These are phyloP conservation scores for Fundulus diaphanus DNA, from an alignment of 2,797 vertebrate species.

Conservation along the genomic window DNA sequence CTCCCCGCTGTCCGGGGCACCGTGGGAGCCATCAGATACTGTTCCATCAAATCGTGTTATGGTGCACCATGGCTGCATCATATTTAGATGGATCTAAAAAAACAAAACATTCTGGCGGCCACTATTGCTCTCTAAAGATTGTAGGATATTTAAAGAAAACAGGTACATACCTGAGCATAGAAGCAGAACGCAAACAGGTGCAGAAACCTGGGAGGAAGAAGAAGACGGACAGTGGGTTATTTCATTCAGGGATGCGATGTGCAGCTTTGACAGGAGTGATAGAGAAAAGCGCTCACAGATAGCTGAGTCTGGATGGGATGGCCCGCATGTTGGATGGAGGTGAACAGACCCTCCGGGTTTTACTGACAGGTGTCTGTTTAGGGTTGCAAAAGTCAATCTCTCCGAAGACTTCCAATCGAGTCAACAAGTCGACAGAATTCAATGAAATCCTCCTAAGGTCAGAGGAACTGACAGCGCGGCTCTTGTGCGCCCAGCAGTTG, in stretches of 20 bases:
- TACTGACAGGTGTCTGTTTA: background rate
- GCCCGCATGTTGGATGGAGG: slow-evolving; percentile 77
- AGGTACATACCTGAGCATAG: slow-evolving; percentile 91
- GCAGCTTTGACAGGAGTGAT: slow-evolving; percentile 7
- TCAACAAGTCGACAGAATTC: slow-evolving; percentile 5
- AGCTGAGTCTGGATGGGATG: slow-evolving; percentile 77
- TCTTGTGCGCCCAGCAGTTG: slow-evolving; percentile 10
- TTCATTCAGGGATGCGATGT: background rate
- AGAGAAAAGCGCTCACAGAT: slow-evolving; percentile 77
- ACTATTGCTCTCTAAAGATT: background rate
- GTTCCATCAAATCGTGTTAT: slow-evolving; percentile 38
- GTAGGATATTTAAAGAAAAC: background rate
- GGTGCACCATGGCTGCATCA: background rate
- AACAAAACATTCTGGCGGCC: background rate
- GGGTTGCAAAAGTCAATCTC: slow-evolving; percentile 8
- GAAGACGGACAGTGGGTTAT: slow-evolving; percentile 11
- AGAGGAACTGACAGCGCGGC: slow-evolving; percentile 30
- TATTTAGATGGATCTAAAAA: background rate
- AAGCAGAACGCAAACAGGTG: slow-evolving; percentile 93
- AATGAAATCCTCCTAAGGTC: slow-evolving; percentile 43
- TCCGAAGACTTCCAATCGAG: slow-evolving; percentile 6
- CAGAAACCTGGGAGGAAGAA: slow-evolving; percentile 85
- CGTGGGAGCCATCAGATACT: slow-evolving; percentile 74
- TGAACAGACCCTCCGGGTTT: slow-evolving; percentile 12
- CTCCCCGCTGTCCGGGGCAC: slow-evolving; percentile 70